Conservation (phyloP, 2,797 vertebrate genomes). For the Sitta carolinensis region DNA sequence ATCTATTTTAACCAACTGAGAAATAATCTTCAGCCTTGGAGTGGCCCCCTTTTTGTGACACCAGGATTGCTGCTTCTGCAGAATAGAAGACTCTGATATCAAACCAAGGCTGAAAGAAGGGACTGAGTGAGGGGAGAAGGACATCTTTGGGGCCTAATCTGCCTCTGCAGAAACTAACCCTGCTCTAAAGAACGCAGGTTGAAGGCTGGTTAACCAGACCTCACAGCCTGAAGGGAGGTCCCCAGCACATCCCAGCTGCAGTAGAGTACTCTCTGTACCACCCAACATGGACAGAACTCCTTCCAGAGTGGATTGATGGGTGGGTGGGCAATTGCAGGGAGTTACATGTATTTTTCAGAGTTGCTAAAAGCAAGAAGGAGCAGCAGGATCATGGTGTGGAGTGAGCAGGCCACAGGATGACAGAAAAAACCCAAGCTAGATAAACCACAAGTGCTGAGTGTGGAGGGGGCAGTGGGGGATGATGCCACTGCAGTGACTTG, state of each 20-base stretch:
- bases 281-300: rapidly evolving
- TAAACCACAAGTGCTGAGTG: neutral
- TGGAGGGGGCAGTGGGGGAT: neutral
- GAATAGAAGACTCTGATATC: neutral
- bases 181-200: neutral
- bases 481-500: neutral
- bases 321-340: neutral
- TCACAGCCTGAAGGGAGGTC: neutral
- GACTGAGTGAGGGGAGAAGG: neutral
- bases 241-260: neutral
- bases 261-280: rapidly evolving
- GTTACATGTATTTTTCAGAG: neutral
- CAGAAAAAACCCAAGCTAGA: neutral
- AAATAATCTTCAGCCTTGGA: neutral
- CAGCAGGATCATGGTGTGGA: rapidly evolving
- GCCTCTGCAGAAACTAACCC: neutral
- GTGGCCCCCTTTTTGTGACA: neutral
- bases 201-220: neutral
- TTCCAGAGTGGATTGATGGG: neutral
- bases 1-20: neutral
- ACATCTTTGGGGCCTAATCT: neutral
- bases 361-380: neutral
- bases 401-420: neutral
- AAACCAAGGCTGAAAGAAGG: neutral
- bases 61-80: neutral